Conservation (phyloP, 2,888 invertebrate genomes). For the Nycteola revayana region DNA sequence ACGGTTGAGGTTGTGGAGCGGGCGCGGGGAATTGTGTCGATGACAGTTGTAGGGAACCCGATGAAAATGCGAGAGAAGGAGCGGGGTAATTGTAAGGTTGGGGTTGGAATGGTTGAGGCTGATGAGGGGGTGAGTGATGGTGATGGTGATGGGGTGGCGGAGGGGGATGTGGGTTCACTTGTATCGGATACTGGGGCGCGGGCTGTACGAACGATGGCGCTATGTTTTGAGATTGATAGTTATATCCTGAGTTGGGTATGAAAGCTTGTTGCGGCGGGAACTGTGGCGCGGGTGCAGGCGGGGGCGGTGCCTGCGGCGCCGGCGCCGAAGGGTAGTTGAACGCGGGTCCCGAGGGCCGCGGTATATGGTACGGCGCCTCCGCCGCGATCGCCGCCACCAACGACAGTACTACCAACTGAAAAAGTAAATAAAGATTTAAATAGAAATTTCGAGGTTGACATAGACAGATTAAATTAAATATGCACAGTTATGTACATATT, state of each 20-base stretch:
- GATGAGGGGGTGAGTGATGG: conserved; percentile 14
- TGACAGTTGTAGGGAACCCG: background rate
- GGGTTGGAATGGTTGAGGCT: conserved; percentile 9
- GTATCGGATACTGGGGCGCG: conserved; percentile 22
- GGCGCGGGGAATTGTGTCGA: background rate
- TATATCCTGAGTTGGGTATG: conserved; percentile 40
- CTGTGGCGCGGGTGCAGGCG: conserved; percentile 25
- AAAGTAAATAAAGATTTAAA: conserved; percentile 25
- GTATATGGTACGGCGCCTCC: conserved; percentile 70
- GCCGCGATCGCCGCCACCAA: conserved; percentile 56
- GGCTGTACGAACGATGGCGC: conserved; percentile 35
- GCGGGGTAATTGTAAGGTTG: background rate
- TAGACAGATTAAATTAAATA: conserved; percentile 30
- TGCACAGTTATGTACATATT: conserved; percentile 40
- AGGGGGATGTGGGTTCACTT: conserved; percentile 13
- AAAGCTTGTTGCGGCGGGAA: conserved; percentile 32
- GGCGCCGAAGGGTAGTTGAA: conserved; percentile 47
- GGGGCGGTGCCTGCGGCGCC: conserved; percentile 35
- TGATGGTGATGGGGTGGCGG: conserved; percentile 23
- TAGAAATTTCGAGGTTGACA: conserved; percentile 27
- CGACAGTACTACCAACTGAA: conserved; percentile 62
- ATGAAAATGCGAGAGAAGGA: background rate
- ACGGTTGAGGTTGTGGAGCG: conserved; percentile 18
- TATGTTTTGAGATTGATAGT: conserved; percentile 43
- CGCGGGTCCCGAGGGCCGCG: conserved; percentile 54